Base-by-base conservation (phyloP, 2,113 vertebrate genomes). In the Tachysurus vachellii region DNA sequence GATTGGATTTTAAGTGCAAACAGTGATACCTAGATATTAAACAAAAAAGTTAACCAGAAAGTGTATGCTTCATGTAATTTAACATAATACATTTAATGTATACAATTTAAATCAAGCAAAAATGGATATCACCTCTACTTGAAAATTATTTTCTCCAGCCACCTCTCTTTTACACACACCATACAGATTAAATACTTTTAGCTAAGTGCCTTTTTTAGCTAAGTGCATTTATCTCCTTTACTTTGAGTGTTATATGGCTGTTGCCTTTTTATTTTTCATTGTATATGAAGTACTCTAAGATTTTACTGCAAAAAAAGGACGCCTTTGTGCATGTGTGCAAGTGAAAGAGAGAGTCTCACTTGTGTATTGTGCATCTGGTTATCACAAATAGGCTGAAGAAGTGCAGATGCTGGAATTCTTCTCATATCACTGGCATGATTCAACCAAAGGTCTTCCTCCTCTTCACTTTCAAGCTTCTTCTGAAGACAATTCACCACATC, bases 401-500 rank as follows among this genome's bases (percentile, higher is more conserved):
- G 44, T 75, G 50, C 14, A 59, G 57, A 16, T 17, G 28, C n/a
- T 44, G 36, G 17, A 42, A 28, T n/a, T 44, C 76, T 81, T 83
- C 59, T 66, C 44, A 23, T 50, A 2, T 12, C 80, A 31, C 64
- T 50, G 44, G 14, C 10, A 1, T 13, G 70, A 31, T 56, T 36
- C 21, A 19, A 64, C 31, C 77, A 84, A 77, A 16, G 21, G n/a
- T 57, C 56, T 57, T 61, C 76, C 62, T 66, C 71, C 5, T 53
- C 5, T 56, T 92, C 89, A 80, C 77, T 80, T 54, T 93, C 89
- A 79, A 71, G 81, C 89, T 95, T 92, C 87, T 90, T 95, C 89
- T 94, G 90, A 89, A 96, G 94, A 62, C 4, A 83, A 91, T 92
- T 93, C 47, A 93, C 87, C 31, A 93, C 93, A 90, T 96, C 93